Evolutionary conservation across 2,113 vertebrate species (phyloP), one percentile per base, ranked within the genome.

Genomic region (Zeus faber): DNA sequence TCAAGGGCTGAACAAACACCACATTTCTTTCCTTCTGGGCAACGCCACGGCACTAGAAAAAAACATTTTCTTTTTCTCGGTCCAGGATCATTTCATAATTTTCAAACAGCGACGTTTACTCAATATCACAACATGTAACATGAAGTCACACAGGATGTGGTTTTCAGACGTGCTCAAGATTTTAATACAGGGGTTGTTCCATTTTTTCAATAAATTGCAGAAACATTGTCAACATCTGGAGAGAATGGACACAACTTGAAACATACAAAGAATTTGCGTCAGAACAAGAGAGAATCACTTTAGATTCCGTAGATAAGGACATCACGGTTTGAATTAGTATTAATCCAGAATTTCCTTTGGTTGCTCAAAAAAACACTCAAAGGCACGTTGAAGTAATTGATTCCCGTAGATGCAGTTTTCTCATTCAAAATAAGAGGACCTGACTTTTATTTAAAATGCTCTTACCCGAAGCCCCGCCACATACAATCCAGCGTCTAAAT

Each of bases 401-500:
- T 5, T 29, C 27, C 9, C 27, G 27, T 5, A 29, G n/a, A 13
- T 37, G 1, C 5, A 37, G 13, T 37, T 37, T n/a, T 37, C n/a
- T 4, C 13, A 37, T 37, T 37, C n/a, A 2, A 4, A 37, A 37
- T 1, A 37, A 37, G 33, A 4, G 33, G 33, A 14, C 33, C 33
- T 37, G 13, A 2, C 25, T 47, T 47, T 6, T 47, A 1, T 11
- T 47, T 44, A 14, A 40, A 40, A 14, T 47, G 67, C 45, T 39
- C 89, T 91, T 87, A 91, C 89, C 89, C 16, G 89, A 58, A 33
- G 81, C 40, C 46, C 86, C 82, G 27, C 89, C 85, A 60, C 89
- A 91, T 48, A 90, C 77, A 64, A 91, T 75, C 89, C 89, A 91
- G 25, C 83, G 87, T 67, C 79, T 88, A 60, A 91, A 88, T 65